Evolutionary conservation across 2,888 invertebrate genomes (phyloP), one percentile per base, ranked within the genome.

Genomic region (Lamproptera curius): DNA sequence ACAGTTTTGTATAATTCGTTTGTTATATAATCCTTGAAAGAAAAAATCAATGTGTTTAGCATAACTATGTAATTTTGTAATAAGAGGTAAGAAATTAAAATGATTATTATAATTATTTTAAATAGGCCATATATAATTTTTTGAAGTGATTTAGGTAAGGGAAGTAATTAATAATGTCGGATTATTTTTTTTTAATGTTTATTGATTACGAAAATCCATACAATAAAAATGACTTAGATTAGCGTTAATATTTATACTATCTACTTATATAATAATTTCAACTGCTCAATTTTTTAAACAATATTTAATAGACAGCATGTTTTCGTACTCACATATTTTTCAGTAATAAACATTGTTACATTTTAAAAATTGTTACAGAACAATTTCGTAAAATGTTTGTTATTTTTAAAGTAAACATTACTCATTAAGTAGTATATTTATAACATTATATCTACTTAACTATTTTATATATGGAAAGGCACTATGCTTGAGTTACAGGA

Each of bases 401-500:
- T 17, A 28, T 31, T 31, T 42, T 33, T 14, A 20, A 4, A 33
- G 45, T 70, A 67, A 45, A 50, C 48, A 50, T 50, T 35, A 48
- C 39, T 33, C 35, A 55, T 57, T 58, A 56, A 34, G 45, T 39
- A 36, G 33, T 38, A 38, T 20, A 34, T 34, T 14, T n/a, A 26
- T 13, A 64, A 61, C 58, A 61, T 65, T 72, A 76, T 48, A 54
- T 51, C 66, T 73, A 73, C 61, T 62, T 70, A 51, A 74, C 55
- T 68, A 70, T 67, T 53, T 69, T 71, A 76, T 3, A 69, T 56
- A 60, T 74, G 73, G 71, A 84, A 85, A 86, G 85, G 85, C 85
- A 85, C 85, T 83, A 82, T 78, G 63, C 77, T 80, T 82, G 75
- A 74, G 63, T 70, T 72, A 73, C 63, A 57, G 61, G 70, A 71